Conservation (phyloP, 2,888 invertebrate species). For the Strigamia transsilvanica region DNA sequence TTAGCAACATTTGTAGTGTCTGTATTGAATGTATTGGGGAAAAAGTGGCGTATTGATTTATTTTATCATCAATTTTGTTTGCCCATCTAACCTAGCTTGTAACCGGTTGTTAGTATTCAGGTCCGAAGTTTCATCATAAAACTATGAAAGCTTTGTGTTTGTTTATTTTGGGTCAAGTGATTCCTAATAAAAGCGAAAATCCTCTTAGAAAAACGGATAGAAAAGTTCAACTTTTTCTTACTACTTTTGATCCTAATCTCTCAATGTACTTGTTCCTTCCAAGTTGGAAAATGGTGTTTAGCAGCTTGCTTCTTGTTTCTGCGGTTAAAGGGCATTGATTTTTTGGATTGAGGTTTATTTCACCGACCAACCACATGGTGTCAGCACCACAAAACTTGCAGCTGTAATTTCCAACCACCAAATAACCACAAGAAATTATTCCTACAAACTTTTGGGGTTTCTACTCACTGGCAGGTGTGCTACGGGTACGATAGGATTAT, state of each 20-base stretch:
- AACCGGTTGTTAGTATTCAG: constrained; percentile 28
- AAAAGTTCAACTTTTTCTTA: constrained; percentile 19
- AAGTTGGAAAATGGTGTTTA: constrained; percentile 11
- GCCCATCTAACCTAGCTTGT: neutral
- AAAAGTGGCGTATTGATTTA: neutral
- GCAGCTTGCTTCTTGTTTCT: constrained; percentile 2
- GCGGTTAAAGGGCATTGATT: constrained; percentile 25
- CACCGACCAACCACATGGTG: neutral
- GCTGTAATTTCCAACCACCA: neutral
- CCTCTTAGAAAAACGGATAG: neutral
- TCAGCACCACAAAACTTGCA: constrained; percentile 33
- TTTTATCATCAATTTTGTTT: neutral
- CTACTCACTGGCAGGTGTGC: neutral
- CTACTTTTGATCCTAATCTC: constrained; percentile 12
- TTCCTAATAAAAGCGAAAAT: constrained; percentile 32
- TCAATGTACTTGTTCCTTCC: neutral
- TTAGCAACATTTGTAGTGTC: too few species aligned
- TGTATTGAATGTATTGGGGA: neutral
- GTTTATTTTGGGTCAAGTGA: constrained; percentile 41
- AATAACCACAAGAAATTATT: constrained; percentile 8
- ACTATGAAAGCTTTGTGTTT: constrained; percentile 30
- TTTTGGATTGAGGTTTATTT: constrained; percentile 29
- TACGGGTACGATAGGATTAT: constrained; percentile 7
- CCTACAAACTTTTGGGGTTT: neutral
- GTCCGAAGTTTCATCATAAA: constrained; percentile 42